phyloP scores from a whole-genome alignment of 2,113 vertebrate genomes.

The Guaruba guarouba region DNA sequence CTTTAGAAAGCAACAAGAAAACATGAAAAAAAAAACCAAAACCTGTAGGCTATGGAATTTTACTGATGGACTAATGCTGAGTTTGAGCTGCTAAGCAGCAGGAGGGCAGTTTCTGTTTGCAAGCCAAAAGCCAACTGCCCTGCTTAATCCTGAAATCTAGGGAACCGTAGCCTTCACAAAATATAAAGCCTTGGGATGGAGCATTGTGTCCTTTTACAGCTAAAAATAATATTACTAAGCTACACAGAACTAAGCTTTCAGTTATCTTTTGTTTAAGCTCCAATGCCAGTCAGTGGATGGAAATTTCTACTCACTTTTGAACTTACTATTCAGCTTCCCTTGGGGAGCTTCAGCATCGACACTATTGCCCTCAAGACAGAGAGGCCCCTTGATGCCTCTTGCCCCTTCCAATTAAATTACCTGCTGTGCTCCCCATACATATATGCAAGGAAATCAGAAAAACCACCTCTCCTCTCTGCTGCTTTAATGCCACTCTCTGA shows the following conservation, averaged over 20 bases:
- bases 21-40: not conserved
- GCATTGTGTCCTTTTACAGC: not conserved
- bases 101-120: not conserved
- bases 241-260: not conserved
- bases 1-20: not conserved
- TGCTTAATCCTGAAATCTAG: not conserved
- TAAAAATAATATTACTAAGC: not conserved
- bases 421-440: not conserved
- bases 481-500: not conserved
- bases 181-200: not conserved
- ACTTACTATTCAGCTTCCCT: not conserved
- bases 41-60: not conserved
- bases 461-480: not conserved
- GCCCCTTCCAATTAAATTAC: not conserved
- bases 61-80: not conserved
- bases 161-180: not conserved
- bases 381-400: not conserved
- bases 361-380: not conserved
- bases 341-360: not conserved
- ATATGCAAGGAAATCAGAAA: not conserved
- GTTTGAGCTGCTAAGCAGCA: not conserved
- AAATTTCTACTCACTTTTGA: not conserved
- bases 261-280: not conserved
- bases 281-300: rapidly evolving
- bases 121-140: not conserved